Evolutionary conservation across 2,797 vertebrate genomes (phyloP), one percentile per base, ranked within the genome.

Genomic region (Tympanoctomys barrerae): DNA sequence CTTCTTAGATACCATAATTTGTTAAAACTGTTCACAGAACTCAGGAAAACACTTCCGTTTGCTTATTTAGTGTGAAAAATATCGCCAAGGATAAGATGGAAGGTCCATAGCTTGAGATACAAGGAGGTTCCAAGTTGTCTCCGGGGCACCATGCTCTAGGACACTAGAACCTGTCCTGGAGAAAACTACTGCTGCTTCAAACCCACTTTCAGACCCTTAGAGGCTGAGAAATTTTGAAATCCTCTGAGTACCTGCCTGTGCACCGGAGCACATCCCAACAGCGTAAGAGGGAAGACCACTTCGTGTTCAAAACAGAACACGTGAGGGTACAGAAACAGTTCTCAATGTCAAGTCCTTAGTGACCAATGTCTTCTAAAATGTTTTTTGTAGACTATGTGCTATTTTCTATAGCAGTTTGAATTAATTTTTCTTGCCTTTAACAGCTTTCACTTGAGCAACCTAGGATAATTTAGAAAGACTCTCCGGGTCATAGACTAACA

Each of bases 301-400:
- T 71, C 91, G 6, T 64, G 59, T 59, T 93, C 86, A 93, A 89
- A 94, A 77, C 28, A 94, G 26, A 91, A 87, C 39, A 70, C 5
- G 78, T 3, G 39, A 36, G n/a, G 71, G 89, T 57, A 42, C 8
- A 87, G 49, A 90, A 61, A 68, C 33, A 52, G 19, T 66, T 93
- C 54, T 94, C 75, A 94, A 28, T 86, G 62, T 94, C 61, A 95
- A 84, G 66, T 89, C 57, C 12, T 92, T 22, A 68, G 5, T 49
- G 70, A 71, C 28, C 13, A 68, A 10, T 75, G 31, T 87, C 92
- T 94, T 77, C 49, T 57, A 92, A 95, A 94, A 28, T 54, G 73
- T 59, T 90, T 96, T 91, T 36, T 87, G 36, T 71, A 94, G 73
- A 83, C 66, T 89, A 26, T 46, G 54, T 91, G 73, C 66, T 52